Evolutionary conservation across 2,113 vertebrate genomes (phyloP).

Genomic region (Xiphorhynchus elegans): DNA sequence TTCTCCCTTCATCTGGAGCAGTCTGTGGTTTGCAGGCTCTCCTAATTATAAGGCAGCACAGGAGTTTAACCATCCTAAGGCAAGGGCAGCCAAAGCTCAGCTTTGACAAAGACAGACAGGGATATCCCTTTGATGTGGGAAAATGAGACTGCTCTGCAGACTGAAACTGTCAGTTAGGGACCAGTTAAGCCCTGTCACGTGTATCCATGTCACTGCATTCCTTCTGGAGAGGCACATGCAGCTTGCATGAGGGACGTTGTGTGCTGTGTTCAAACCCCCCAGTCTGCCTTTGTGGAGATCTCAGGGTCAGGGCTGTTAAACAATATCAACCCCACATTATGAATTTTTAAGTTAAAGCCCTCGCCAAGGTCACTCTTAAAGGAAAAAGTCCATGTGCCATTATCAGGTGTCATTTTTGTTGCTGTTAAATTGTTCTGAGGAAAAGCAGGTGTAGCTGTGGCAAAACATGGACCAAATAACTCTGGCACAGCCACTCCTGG

Average conservation of each 20-base stretch:
- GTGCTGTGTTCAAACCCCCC: background rate
- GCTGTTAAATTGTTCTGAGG: background rate
- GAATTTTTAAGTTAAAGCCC: no score
- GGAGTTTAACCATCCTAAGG: background rate
- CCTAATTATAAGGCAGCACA: background rate
- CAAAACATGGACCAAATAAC: background rate
- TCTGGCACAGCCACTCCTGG: background rate
- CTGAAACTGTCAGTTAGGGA: background rate
- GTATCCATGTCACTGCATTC: background rate
- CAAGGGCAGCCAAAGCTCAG: background rate
- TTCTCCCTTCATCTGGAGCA: background rate
- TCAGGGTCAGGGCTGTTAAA: background rate
- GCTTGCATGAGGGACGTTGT: accelerated
- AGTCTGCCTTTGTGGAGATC: background rate
- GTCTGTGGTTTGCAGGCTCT: background rate
- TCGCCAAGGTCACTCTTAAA: no score
- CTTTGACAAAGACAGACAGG: background rate
- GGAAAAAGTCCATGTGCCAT: accelerated
- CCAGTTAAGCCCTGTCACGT: background rate
- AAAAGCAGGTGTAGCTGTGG: background rate
- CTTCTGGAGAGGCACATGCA: background rate
- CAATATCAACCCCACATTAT: no score
- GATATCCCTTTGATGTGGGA: background rate
- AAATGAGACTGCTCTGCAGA: background rate
- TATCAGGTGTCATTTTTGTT: background rate